These are phyloP conservation scores for Gopherus flavomarginatus DNA, from an alignment of 2,113 vertebrate species.

Conservation along the genomic window DNA sequence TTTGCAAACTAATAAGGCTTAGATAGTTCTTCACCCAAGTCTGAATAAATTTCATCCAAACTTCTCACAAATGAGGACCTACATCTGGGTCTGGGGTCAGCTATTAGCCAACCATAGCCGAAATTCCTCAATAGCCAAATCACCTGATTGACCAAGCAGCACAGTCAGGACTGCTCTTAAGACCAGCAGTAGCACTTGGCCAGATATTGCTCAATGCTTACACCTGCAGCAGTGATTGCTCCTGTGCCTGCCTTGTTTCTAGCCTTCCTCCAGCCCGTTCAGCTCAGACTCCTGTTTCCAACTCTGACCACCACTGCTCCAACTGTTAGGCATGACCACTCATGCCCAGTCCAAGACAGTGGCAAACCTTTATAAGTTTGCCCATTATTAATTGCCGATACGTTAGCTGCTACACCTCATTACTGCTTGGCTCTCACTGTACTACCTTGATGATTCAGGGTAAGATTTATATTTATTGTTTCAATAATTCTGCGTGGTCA, in stretches of 20 bases:
- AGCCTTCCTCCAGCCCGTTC: background rate
- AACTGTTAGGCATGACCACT: background rate
- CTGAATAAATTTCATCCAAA: background rate
- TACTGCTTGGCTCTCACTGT: background rate
- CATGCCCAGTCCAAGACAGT: background rate
- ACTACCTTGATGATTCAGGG: background rate
- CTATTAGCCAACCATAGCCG: background rate
- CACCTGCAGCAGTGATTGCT: no score
- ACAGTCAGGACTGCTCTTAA: background rate
- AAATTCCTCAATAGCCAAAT: background rate
- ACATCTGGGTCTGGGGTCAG: background rate
- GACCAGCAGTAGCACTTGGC: background rate
- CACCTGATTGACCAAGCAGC: background rate
- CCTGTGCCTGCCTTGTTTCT: background rate
- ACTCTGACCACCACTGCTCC: background rate
- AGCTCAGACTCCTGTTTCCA: background rate
- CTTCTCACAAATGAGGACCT: background rate
- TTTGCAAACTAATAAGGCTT: background rate
- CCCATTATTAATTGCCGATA: background rate
- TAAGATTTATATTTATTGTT: background rate
- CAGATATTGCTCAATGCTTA: no score
- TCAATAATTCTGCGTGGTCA: background rate
- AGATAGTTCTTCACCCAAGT: background rate
- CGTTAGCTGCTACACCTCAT: background rate
- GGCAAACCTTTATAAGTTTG: background rate